Percentiles rank a stretch among this genome's conserved stretches.
These are phyloP conservation scores for Cebidichthys violaceus DNA, from an alignment of 2,113 vertebrate species.

Conservation along the genomic window DNA sequence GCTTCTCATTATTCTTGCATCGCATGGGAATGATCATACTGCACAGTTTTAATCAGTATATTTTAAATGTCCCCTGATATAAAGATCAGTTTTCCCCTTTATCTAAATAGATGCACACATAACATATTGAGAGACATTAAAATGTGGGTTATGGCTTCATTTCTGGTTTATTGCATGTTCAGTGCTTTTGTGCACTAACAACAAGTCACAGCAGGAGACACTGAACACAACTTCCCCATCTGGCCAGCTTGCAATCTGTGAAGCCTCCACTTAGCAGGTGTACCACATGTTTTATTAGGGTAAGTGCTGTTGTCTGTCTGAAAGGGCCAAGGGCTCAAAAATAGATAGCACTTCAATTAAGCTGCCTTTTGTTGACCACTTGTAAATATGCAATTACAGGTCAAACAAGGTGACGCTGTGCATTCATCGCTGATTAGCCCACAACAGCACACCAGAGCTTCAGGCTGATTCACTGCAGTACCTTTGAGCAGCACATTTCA, in stretches of 20 bases:
- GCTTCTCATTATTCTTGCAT: constrained; percentile 59
- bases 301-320: constrained; percentile 17
- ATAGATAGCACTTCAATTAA: constrained; percentile 18
- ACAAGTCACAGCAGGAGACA: not conserved
- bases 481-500: constrained; percentile 1
- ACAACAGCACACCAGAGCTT: constrained; percentile 2
- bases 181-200: constrained; percentile 4
- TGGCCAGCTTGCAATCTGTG: not conserved
- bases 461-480: no score
- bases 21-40: constrained; percentile 36
- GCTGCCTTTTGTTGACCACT: constrained; percentile 17
- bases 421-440: constrained; percentile 5
- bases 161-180: not conserved
- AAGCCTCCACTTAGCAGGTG: constrained; percentile 29
- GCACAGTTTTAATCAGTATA: constrained; percentile 30
- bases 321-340: constrained; percentile 19
- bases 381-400: constrained; percentile 16
- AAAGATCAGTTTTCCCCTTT: constrained; percentile 22
- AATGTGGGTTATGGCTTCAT: constrained; percentile 11
- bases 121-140: constrained; percentile 26
- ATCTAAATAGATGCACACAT: constrained; percentile 41
- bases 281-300: constrained; percentile 9
- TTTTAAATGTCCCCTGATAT: constrained; percentile 50
- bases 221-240: constrained; percentile 12
- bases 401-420: constrained; percentile 20